phyloP scores from a whole-genome alignment of 2,797 vertebrate species.

The Margarornis squamiger region DNA sequence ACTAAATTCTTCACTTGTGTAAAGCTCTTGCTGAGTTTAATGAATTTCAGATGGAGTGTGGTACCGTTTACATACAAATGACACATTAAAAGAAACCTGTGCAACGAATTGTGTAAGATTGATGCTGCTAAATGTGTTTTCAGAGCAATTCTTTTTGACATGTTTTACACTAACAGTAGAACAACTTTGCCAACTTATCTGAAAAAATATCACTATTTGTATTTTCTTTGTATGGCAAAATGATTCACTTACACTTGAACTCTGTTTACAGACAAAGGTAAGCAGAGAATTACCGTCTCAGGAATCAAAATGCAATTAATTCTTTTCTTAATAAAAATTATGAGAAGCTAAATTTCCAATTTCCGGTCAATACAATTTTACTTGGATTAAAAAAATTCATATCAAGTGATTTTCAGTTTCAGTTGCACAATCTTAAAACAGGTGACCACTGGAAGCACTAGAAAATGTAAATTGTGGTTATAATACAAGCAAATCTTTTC shows the following conservation, averaged over 20 bases:
- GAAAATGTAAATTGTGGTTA: background rate
- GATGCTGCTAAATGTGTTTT: background rate
- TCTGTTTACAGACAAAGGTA: conserved; percentile 9
- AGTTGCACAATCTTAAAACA: conserved; percentile 15
- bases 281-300: background rate
- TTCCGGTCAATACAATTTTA: background rate
- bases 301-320: background rate
- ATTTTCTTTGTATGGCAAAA: conserved; percentile 1
- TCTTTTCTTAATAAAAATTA: background rate
- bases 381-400: background rate
- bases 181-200: background rate
- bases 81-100: background rate
- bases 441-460: background rate
- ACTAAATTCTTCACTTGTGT: background rate
- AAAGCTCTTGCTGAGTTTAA: background rate
- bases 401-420: conserved; percentile 4
- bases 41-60: background rate
- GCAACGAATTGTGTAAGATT: background rate
- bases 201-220: background rate
- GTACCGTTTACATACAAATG: background rate
- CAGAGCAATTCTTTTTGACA: background rate
- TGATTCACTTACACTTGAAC: conserved; percentile 21
- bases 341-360: conserved; percentile 29
- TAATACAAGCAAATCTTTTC: background rate
- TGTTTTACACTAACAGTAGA: background rate